A percentile compares a stretch with the other conserved stretches of the same genome.
Conservation (phyloP, 2,888 invertebrate genomes). For the Cordylochernes scorpioides region DNA sequence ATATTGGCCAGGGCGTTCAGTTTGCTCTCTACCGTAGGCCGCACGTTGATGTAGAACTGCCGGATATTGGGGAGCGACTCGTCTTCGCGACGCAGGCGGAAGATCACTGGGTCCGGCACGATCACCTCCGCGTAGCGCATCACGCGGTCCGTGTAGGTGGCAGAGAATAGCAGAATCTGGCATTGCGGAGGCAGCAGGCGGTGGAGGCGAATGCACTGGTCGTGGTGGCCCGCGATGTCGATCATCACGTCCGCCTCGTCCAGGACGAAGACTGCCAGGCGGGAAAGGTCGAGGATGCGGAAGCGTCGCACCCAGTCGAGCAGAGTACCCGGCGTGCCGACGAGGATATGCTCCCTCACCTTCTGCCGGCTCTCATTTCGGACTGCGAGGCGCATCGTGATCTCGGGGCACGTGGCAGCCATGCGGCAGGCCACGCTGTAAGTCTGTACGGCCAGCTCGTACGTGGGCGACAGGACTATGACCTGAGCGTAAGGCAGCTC, state of each 20-base stretch:
- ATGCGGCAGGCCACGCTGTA: conserved; percentile 84
- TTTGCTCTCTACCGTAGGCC: conserved; percentile 55
- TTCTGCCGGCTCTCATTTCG: conserved; percentile 42
- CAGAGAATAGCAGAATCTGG: conserved; percentile 96
- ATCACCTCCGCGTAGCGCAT: conserved; percentile 90
- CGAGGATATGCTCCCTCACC: conserved; percentile 64
- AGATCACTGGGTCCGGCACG: conserved; percentile 54
- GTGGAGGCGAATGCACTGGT: conserved; percentile 80
- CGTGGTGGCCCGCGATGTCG: conserved; percentile 85
- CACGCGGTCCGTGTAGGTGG: conserved; percentile 74
- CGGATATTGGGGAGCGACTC: conserved; percentile 86
- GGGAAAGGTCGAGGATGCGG: conserved; percentile 50
- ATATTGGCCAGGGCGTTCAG: conserved; percentile 78
- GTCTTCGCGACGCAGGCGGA: conserved; percentile 44
- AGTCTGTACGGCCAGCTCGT: conserved; percentile 87
- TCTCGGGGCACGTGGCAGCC: conserved; percentile 71
- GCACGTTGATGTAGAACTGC: conserved; percentile 68
- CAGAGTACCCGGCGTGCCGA: conserved; percentile 93
- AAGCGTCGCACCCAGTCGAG: conserved; percentile 73
- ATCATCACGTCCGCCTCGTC: conserved; percentile 99
- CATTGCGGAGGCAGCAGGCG: conserved; percentile 41
- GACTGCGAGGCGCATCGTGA: conserved; percentile 69
- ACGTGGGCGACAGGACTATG: conserved; percentile 82
- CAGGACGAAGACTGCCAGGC: conserved; percentile 63
- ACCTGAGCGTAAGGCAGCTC: conserved; percentile 42